phyloP scores from a whole-genome alignment of 2,797 vertebrate species.

The Onychomys torridus region DNA sequence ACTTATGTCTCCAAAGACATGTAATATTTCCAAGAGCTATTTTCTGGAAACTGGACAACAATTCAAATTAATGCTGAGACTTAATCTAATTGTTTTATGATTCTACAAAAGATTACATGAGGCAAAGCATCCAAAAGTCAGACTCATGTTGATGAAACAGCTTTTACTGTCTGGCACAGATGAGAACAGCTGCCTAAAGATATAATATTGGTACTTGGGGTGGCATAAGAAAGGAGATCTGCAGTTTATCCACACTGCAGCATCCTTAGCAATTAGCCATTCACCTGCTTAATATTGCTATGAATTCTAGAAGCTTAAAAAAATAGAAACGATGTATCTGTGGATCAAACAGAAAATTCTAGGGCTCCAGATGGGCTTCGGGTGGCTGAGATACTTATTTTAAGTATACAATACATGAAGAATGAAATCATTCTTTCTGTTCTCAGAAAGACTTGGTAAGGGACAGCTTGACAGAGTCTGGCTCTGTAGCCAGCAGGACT shows the following conservation, averaged over 20 bases:
- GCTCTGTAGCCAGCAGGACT: background rate
- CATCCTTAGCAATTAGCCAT: background rate
- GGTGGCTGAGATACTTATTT: background rate
- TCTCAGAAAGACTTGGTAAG: background rate
- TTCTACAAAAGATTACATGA: slow-evolving; percentile 35
- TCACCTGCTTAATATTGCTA: background rate
- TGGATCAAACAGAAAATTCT: background rate
- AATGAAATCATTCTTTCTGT: background rate
- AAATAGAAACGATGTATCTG: background rate
- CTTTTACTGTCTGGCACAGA: slow-evolving; percentile 67
- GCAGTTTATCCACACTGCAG: background rate
- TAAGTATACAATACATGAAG: background rate
- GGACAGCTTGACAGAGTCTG: background rate
- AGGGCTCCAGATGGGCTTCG: background rate
- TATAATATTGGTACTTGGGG: slow-evolving; percentile 36
- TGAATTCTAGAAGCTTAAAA: slow-evolving; percentile 5
- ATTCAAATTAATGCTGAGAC: slow-evolving; percentile 81
- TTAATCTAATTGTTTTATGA: slow-evolving; percentile 80
- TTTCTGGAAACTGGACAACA: slow-evolving; percentile 83
- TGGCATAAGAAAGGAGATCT: background rate
- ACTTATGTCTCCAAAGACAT: slow-evolving; percentile 77
- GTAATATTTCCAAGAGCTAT: slow-evolving; percentile 61
- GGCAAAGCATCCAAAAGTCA: slow-evolving; percentile 69
- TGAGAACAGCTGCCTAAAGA: slow-evolving; percentile 68
- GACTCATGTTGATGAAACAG: slow-evolving; percentile 64